Evolutionary conservation across 2,888 invertebrate genomes (phyloP).

Genomic region (Leptura quadrifasciata): DNA sequence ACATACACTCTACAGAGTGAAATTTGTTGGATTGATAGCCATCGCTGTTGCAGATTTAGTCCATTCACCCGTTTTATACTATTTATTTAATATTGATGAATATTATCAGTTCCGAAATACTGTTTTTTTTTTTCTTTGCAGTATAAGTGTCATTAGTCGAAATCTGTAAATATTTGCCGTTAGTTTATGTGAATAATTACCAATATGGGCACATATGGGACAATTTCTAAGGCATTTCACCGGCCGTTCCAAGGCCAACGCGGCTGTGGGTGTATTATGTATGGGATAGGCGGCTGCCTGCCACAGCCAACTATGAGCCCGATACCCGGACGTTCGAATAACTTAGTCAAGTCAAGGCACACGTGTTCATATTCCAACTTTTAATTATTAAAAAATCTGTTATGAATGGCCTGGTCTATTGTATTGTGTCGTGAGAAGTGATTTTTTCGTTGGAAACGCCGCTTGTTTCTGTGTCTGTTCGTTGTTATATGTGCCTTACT

Average conservation of each 20-base stretch:
- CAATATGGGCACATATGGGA: constrained; percentile 43
- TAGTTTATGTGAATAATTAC: constrained; percentile 26
- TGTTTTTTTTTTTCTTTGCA: not conserved
- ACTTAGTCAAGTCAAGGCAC: constrained; percentile 37
- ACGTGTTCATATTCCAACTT: constrained; percentile 45
- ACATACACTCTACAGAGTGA: too few species aligned
- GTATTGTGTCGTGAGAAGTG: constrained; percentile 41
- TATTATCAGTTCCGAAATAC: not conserved
- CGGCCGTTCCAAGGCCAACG: constrained; percentile 45
- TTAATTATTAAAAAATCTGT: constrained; percentile 48
- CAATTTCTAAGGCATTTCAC: constrained; percentile 48
- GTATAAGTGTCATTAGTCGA: not conserved
- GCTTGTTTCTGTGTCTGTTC: constrained; percentile 35
- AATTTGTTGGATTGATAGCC: too few species aligned
- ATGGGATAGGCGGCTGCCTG: constrained; percentile 45
- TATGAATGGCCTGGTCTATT: constrained; percentile 44
- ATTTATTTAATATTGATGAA: not conserved
- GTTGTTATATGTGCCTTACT: constrained; percentile 13
- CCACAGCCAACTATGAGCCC: constrained; percentile 36
- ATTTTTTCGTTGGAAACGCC: constrained; percentile 34
- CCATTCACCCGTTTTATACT: not conserved
- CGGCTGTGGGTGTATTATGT: constrained; percentile 52
- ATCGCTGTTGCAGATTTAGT: not conserved
- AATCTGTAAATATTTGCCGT: constrained; percentile 27
- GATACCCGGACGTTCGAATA: constrained; percentile 44